phyloP scores from a whole-genome alignment of 2,888 invertebrate species.

The Lottia scabra region DNA sequence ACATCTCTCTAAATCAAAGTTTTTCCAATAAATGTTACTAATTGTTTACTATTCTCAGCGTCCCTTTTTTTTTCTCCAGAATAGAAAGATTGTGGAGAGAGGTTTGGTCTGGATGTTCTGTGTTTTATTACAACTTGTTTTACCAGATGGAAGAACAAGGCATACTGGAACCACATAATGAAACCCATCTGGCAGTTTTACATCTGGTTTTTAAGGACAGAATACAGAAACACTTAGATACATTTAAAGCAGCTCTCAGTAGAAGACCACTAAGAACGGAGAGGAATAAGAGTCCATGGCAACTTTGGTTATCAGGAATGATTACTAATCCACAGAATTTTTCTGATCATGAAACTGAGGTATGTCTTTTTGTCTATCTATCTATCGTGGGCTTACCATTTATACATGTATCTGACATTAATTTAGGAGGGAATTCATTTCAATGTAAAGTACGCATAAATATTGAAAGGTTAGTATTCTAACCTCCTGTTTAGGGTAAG shows the following conservation, averaged over 20 bases:
- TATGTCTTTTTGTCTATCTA: too few species aligned
- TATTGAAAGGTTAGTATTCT: too few species aligned
- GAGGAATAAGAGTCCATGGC: conserved; percentile 16
- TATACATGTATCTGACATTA: too few species aligned
- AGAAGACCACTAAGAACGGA: conserved; percentile 21
- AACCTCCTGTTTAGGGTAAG: too few species aligned
- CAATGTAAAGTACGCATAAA: too few species aligned
- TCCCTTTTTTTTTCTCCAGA: conserved; percentile 14
- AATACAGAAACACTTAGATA: conserved; percentile 5
- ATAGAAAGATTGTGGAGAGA: conserved; percentile 28
- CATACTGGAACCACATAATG: conserved; percentile 20
- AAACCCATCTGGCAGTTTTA: conserved; percentile 14
- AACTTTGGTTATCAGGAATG: conserved; percentile 20
- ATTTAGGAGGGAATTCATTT: too few species aligned
- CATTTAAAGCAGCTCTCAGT: conserved; percentile 14
- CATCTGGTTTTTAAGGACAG: conserved; percentile 19
- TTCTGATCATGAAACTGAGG: too few species aligned
- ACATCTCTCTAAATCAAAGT: too few species aligned
- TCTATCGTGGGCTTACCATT: too few species aligned
- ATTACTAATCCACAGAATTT: too few species aligned
- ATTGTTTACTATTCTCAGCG: too few species aligned
- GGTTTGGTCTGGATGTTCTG: conserved; percentile 22
- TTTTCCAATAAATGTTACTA: too few species aligned
- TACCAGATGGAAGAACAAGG: conserved; percentile 18
- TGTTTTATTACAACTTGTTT: conserved; percentile 18